phyloP scores from a whole-genome alignment of 1,140 invertebrate genomes.

The Bombus picipes region DNA sequence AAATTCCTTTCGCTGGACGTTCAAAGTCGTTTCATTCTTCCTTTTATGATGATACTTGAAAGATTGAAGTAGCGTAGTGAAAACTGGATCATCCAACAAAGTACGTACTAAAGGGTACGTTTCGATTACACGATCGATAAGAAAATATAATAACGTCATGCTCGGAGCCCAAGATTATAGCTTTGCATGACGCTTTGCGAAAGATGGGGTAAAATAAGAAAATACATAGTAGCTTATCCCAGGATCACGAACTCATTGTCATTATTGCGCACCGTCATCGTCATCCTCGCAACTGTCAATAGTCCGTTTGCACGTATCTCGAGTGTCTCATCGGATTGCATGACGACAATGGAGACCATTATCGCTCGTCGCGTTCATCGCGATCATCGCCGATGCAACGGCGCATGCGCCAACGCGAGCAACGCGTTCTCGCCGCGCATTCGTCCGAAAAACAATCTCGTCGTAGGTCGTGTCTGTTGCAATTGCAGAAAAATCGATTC shows the following conservation, averaged over 20 bases:
- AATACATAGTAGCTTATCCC: slow-evolving; percentile 53
- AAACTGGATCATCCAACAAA: not conserved
- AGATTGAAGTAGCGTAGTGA: not conserved
- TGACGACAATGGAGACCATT: slow-evolving; percentile 61
- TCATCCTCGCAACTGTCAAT: slow-evolving; percentile 60
- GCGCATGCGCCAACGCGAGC: not conserved
- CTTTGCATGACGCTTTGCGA: slow-evolving; percentile 38
- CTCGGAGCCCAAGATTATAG: slow-evolving; percentile 34
- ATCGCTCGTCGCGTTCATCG: slow-evolving; percentile 59
- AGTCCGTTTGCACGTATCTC: slow-evolving; percentile 54
- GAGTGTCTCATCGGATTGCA: slow-evolving; percentile 53
- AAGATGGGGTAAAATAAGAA: slow-evolving; percentile 32
- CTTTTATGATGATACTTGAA: not conserved
- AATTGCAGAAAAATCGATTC: not conserved
- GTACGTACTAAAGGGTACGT: not conserved
- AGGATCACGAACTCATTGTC: slow-evolving; percentile 53
- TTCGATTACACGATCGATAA: slow-evolving; percentile 17
- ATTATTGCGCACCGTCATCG: slow-evolving; percentile 50
- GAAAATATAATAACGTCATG: slow-evolving; percentile 6
- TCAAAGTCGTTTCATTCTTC: not conserved
- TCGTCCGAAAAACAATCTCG: not conserved
- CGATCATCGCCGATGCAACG: slow-evolving; percentile 24
- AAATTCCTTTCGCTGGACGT: not conserved
- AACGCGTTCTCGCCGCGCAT: not conserved
- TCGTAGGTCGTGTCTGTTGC: not conserved